A percentile compares a stretch with the other conserved stretches of the same genome.
phyloP scores from a whole-genome alignment of 1,140 invertebrate genomes.

The Macrobrachium nipponense region DNA sequence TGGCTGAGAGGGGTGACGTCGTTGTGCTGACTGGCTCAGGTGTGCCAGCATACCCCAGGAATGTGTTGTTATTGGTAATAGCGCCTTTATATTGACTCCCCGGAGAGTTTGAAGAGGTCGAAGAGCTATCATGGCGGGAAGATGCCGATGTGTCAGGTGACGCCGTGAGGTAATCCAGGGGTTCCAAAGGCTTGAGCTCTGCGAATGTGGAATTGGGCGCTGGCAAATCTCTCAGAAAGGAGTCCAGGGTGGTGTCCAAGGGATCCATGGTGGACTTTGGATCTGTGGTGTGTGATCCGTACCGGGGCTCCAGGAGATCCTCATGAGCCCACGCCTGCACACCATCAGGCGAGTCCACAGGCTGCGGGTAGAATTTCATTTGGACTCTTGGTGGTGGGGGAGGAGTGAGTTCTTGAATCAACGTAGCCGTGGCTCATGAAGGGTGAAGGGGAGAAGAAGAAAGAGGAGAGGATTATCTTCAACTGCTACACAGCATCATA shows the following conservation, averaged over 20 bases:
- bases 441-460: slow-evolving; percentile 4
- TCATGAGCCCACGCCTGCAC: slow-evolving; percentile 65
- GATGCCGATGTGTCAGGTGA: slow-evolving; percentile 62
- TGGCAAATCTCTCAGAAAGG: slow-evolving; percentile 72
- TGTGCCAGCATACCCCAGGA: slow-evolving; percentile 70
- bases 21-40: slow-evolving; percentile 66
- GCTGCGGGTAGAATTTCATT: slow-evolving; percentile 65
- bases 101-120: slow-evolving; percentile 73
- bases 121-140: slow-evolving; percentile 75
- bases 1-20: slow-evolving; percentile 68
- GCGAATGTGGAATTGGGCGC: slow-evolving; percentile 73
- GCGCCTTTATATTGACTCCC: slow-evolving; percentile 64
- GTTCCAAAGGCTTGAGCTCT: slow-evolving; percentile 86
- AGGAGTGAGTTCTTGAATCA: neutral
- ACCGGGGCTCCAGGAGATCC: slow-evolving; percentile 61
- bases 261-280: slow-evolving; percentile 74
- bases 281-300: slow-evolving; percentile 67
- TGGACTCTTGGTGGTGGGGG: slow-evolving; percentile 37
- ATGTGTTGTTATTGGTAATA: slow-evolving; percentile 87
- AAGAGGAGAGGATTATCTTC: neutral
- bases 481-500: slow-evolving; percentile 41
- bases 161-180: slow-evolving; percentile 84
- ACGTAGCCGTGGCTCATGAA: slow-evolving; percentile 37
- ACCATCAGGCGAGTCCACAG: slow-evolving; percentile 62
- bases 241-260: slow-evolving; percentile 76